These are phyloP conservation scores for Prunella himalayana DNA, from an alignment of 2,113 vertebrate genomes.

Conservation along the genomic window DNA sequence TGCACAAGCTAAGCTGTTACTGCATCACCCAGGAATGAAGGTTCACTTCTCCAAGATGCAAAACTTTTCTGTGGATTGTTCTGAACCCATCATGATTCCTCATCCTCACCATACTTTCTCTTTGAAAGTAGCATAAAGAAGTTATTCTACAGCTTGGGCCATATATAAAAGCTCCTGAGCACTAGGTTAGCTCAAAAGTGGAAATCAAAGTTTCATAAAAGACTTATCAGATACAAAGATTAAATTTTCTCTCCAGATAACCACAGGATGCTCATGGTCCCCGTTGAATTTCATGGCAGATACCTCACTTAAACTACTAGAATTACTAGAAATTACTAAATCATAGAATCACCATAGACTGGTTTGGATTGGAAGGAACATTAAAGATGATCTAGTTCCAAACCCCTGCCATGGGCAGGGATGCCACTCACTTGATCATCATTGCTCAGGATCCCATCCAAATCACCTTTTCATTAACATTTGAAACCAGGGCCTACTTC, in stretches of 20 bases:
- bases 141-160: not conserved
- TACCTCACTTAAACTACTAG: not conserved
- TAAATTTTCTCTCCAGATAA: not conserved
- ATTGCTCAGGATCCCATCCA: not conserved
- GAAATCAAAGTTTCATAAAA: not conserved
- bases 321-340: not conserved
- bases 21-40: slow-evolving; percentile 22
- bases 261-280: not conserved
- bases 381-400: not conserved
- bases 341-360: not conserved
- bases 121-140: not conserved
- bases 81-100: not conserved
- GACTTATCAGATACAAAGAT: not conserved
- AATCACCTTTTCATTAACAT: not conserved
- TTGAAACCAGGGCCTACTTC: not conserved
- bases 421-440: not conserved
- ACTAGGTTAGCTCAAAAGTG: not conserved
- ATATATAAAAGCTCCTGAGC: not conserved
- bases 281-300: not conserved
- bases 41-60: not conserved
- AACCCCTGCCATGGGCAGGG: not conserved
- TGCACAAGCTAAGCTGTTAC: not conserved
- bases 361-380: not conserved
- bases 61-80: not conserved
- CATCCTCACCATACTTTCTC: not conserved